phyloP scores from a whole-genome alignment of 2,113 vertebrate genomes.

The Dermatemys mawii region DNA sequence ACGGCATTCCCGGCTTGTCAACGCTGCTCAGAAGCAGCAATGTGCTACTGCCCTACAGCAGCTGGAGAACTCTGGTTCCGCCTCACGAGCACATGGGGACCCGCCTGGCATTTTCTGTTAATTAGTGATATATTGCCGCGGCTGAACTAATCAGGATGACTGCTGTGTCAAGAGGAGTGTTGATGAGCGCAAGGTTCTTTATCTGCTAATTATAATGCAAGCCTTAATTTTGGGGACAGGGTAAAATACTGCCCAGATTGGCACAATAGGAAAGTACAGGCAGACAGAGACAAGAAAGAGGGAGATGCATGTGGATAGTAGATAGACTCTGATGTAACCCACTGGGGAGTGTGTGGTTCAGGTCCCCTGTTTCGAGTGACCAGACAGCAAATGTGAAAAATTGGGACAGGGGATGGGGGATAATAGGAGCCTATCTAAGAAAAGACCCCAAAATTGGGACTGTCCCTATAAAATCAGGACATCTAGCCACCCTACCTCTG shows the following conservation, averaged over 20 bases:
- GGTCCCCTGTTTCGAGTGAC: no score
- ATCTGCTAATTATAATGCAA: not conserved
- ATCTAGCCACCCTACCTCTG: no score
- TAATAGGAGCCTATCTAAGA: no score
- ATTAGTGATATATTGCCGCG: not conserved
- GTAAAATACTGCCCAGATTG: not conserved
- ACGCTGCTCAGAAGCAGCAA: not conserved
- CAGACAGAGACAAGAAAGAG: not conserved
- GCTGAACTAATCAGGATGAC: accelerated
- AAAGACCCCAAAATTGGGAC: no score
- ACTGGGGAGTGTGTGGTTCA: not conserved
- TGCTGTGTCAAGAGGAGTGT: not conserved
- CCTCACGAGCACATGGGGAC: not conserved
- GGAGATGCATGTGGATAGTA: not conserved
- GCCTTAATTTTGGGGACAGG: not conserved
- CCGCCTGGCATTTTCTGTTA: not conserved
- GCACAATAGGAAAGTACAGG: not conserved
- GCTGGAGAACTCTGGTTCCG: not conserved
- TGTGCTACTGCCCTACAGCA: not conserved
- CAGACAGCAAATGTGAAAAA: no score
- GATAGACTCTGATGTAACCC: not conserved
- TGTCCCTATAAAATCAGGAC: no score
- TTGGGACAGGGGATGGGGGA: no score
- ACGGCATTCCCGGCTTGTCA: not conserved
- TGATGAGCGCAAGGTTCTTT: not conserved